Conservation (phyloP, 2,113 vertebrate species). For the Thryonomys swinderianus region DNA sequence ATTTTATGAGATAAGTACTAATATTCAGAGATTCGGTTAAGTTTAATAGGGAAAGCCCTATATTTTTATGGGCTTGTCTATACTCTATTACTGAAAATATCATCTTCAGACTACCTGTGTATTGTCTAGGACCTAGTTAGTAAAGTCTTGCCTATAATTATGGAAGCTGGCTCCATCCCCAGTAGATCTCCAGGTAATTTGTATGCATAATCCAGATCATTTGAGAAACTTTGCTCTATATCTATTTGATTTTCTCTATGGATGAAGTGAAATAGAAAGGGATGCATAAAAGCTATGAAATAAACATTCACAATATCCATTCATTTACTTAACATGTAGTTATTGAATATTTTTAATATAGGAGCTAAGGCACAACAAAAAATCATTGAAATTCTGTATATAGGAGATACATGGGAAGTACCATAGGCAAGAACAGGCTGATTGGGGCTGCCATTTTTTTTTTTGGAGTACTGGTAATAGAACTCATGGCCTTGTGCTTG, state of each 20-base stretch:
- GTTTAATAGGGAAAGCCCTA: background rate
- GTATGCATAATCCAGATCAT: background rate
- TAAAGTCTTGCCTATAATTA: background rate
- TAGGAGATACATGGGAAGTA: background rate
- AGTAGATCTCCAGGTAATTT: background rate
- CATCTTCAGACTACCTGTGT: background rate
- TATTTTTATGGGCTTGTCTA: background rate
- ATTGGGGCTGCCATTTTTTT: background rate
- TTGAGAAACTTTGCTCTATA: background rate
- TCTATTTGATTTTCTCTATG: slow-evolving; percentile 26
- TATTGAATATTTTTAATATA: background rate
- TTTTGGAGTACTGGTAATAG: too few species aligned
- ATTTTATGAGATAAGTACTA: slow-evolving; percentile 1
- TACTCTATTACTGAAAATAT: background rate
- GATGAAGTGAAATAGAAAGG: background rate
- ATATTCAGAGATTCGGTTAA: background rate
- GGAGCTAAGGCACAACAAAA: background rate
- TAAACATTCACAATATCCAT: background rate
- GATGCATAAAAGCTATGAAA: background rate
- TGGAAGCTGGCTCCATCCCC: background rate
- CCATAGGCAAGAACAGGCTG: background rate
- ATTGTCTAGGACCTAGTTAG: background rate
- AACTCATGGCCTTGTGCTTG: too few species aligned
- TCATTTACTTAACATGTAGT: background rate
- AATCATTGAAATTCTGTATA: background rate